These are phyloP conservation scores for Tangara arthus DNA, from an alignment of 2,797 vertebrate species.

Conservation along the genomic window DNA sequence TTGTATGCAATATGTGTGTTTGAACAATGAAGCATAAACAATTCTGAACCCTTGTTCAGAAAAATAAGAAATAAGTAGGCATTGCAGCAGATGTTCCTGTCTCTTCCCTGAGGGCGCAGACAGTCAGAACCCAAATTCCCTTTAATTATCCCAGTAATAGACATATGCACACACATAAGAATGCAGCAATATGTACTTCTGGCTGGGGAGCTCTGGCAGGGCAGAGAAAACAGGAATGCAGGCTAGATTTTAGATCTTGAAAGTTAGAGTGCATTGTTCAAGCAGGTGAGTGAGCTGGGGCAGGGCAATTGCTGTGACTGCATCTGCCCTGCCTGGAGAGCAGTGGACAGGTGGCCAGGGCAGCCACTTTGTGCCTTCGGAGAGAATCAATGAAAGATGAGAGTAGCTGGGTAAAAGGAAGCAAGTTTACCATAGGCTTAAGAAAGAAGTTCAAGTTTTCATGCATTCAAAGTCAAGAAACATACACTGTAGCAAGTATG, in stretches of 20 bases:
- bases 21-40: slow-evolving; percentile 53
- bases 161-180: background rate
- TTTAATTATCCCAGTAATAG: slow-evolving; percentile 11
- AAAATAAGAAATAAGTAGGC: slow-evolving; percentile 38
- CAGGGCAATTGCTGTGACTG: background rate
- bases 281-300: background rate
- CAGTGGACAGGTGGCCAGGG: accelerated
- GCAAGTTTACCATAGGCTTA: background rate
- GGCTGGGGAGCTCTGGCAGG: background rate
- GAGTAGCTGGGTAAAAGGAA: background rate
- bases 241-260: background rate
- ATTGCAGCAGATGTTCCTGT: slow-evolving; percentile 55
- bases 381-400: background rate
- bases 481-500: background rate
- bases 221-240: background rate
- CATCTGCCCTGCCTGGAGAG: accelerated
- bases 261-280: background rate
- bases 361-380: background rate
- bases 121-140: slow-evolving; percentile 37
- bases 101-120: slow-evolving; percentile 42
- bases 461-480: background rate
- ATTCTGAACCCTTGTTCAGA: slow-evolving; percentile 19
- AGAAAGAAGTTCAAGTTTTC: background rate
- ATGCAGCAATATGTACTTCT: background rate
- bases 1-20: slow-evolving; percentile 27